Evolutionary conservation across 2,113 vertebrate genomes (phyloP), one percentile per base, ranked within the genome.

Genomic region (Tringa solitaria): DNA sequence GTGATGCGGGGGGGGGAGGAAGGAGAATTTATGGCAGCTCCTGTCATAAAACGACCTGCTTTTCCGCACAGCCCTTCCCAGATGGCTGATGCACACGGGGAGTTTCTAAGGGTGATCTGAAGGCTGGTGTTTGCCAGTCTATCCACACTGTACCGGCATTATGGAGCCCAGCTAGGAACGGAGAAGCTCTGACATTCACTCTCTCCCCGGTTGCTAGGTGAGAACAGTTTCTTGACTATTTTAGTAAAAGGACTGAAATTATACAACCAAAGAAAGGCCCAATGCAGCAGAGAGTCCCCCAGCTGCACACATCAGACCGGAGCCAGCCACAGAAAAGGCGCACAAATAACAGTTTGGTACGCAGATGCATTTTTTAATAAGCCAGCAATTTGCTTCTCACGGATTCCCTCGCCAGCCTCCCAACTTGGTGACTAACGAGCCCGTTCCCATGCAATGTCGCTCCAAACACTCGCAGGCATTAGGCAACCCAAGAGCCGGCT

Each of bases 141-240:
- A 13, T 57, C 61, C 70, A 64, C 96, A 89, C 88, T 87, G 95
- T 73, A 61, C 89, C 12, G 2, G 86, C 97, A 92, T 86, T 88
- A 89, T 64, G 67, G 95, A 96, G 94, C 93, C 73, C 75, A 14
- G 96, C 87, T 50, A 67, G 84, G 39, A 88, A 94, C 23, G 63
- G 82, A 90, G 95, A 11, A 68, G 94, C 84, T 78, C 93, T 45
- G 89, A 87, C 89, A 91, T 81, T 90, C 91, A 73, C 87, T 82
- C 93, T 45, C 89, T 91, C 83, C 53, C 81, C 9, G 86, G 96
- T 95, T 97, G 96, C 96, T 95, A 96, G 96, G 96, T 96, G 95
- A 96, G 95, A 92, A 74, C 88, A 89, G 93, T 41, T 91, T 83
- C 94, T 97, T 9, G 61, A 87, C 93, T 92, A 94, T 95, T 90